Conservation (phyloP, 2,888 invertebrate genomes). For the Lissocephala sabroskyi region DNA sequence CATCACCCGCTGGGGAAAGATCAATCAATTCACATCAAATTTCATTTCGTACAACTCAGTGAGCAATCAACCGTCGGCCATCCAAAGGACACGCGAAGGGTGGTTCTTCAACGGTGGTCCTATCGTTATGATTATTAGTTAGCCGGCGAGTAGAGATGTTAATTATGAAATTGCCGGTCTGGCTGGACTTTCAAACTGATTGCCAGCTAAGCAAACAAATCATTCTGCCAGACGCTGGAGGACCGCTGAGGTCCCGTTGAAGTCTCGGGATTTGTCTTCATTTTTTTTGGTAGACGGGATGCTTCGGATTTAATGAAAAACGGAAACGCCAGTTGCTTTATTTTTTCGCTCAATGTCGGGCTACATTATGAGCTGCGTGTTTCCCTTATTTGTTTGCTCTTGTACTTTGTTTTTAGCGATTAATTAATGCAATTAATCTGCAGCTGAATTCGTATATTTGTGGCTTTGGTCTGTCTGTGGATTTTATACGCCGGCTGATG, state of each 20-base stretch:
- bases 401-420: slow-evolving; percentile 63
- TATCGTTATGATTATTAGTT: slow-evolving; percentile 27
- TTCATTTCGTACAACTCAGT: slow-evolving; percentile 42
- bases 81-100: slow-evolving; percentile 19
- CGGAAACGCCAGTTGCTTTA: slow-evolving; percentile 66
- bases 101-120: neutral
- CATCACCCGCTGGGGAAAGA: slow-evolving; percentile 70
- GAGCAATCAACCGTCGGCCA: slow-evolving; percentile 23
- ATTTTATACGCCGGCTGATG: slow-evolving; percentile 35
- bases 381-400: slow-evolving; percentile 33
- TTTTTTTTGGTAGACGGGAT: too few relatives aligned
- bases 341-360: slow-evolving; percentile 7
- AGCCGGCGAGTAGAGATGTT: slow-evolving; percentile 41
- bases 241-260: too few relatives aligned
- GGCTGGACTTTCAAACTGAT: slow-evolving; percentile 9
- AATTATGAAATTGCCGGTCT: slow-evolving; percentile 49
- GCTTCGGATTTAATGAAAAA: slow-evolving; percentile 68
- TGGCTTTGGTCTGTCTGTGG: slow-evolving; percentile 10
- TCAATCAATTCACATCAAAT: slow-evolving; percentile 70
- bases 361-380: slow-evolving; percentile 12
- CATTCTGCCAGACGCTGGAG: slow-evolving; percentile 41
- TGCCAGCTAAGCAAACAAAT: slow-evolving; percentile 40
- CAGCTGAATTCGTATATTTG: slow-evolving; percentile 48
- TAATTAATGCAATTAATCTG: slow-evolving; percentile 72
- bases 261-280: slow-evolving; percentile 21